These are phyloP conservation scores for Phaedon cochleariae DNA, from an alignment of 2,888 invertebrate species.

Conservation along the genomic window DNA sequence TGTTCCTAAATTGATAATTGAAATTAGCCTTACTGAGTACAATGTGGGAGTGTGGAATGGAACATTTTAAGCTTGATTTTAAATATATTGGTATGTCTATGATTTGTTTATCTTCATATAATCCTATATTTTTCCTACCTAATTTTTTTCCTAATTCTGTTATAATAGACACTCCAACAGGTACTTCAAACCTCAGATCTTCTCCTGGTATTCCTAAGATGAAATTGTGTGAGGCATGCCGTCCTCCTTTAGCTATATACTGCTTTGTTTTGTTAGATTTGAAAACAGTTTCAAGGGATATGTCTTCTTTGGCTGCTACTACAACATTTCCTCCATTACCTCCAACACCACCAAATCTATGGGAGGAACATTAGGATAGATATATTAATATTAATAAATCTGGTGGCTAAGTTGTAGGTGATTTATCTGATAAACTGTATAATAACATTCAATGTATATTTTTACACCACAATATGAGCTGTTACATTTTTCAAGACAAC, in stretches of 20 bases:
- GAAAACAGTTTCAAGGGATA: conserved; percentile 66
- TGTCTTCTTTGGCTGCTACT: conserved; percentile 71
- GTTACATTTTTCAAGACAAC: too few relatives aligned
- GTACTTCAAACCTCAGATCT: conserved; percentile 78
- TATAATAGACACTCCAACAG: conserved; percentile 80
- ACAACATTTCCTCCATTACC: conserved; percentile 91
- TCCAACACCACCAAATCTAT: conserved; percentile 87
- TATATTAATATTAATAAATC: not conserved
- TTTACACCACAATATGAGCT: too few relatives aligned
- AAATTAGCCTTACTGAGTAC: too few relatives aligned
- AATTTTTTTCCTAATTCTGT: conserved; percentile 72
- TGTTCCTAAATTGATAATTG: too few relatives aligned
- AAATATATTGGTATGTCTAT: too few relatives aligned
- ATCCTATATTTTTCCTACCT: too few relatives aligned
- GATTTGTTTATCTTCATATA: too few relatives aligned
- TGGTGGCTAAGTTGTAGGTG: not conserved
- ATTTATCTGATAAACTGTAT: too few relatives aligned
- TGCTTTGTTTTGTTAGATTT: conserved; percentile 67
- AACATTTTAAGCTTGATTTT: too few relatives aligned
- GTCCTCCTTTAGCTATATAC: conserved; percentile 75
- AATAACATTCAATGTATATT: too few relatives aligned
- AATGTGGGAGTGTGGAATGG: too few relatives aligned
- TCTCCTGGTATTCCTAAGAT: conserved; percentile 80
- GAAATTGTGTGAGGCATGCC: conserved; percentile 76
- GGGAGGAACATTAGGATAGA: too few relatives aligned